Evolutionary conservation across 64 coral and sea anemone genomes (phyloP), one percentile per base, ranked within the genome.

Genomic region (Actinia equina): DNA sequence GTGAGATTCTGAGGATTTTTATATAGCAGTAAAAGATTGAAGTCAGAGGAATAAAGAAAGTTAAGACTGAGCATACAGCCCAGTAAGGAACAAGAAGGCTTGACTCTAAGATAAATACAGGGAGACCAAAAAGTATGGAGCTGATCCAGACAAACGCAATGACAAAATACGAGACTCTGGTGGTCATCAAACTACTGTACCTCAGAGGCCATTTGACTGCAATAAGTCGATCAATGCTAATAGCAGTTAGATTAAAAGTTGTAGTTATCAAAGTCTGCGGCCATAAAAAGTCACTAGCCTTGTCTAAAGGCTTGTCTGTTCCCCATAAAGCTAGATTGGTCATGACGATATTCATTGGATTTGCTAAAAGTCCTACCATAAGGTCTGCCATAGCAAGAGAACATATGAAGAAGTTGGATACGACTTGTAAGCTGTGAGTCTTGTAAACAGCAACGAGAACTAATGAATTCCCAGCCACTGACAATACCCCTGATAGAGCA

Each of bases 191-290:
- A 16, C n/a, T 26, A 3, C n/a, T 49, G 49, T 87, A 87, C 4
- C 55, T 30, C 17, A 87, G 37, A 17, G 69, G 69, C 25, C 54
- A 41, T 23, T 76, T 87, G 16, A 87, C 86, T 3, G 86, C 86
- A 17, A 87, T 87, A 55, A 76, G 63, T 23, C 67, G 69, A 23
- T 86, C 85, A 14, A 86, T 70, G 22, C 63, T 86, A 14, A 86
- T 86, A 17, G 59, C 85, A 46, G 85, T 45, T 22, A 87, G 10
- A 55, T 87, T 87, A 25, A 87, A 87, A 2, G 86, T 87, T 55
- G 86, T 87, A 15, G 86, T 53, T 16, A 87, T 87, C 67, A 87
- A 69, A 6, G 86, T 77, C 43, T 87, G 86, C 6, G 76, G 69
- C 86, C 86, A 87, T 17, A 87, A 26, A 77, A 55, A 87, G 17